These are phyloP conservation scores for Oxyteleia sp. DNA, from an alignment of 2,888 invertebrate genomes.

Conservation along the genomic window DNA sequence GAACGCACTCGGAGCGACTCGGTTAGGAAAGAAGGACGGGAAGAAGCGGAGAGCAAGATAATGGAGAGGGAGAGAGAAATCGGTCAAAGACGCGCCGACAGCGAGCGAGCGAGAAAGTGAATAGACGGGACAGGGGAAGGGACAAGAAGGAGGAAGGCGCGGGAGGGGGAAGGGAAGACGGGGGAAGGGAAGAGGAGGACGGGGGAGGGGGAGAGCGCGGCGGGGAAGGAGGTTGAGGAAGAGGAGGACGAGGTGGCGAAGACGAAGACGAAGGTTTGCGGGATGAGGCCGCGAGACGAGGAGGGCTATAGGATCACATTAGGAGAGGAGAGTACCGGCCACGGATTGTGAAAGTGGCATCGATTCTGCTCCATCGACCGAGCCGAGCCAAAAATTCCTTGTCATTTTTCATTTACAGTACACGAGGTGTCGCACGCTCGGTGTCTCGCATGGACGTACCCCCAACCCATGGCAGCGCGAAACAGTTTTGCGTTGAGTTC, in stretches of 20 bases:
- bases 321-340: constrained; percentile 5
- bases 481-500: neutral
- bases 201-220: constrained; percentile 11
- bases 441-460: neutral
- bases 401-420: constrained; percentile 37
- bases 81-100: constrained; percentile 40
- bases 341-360: constrained; percentile 44
- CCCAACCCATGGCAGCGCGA: neutral
- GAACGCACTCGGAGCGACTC: constrained; percentile 47
- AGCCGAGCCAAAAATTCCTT: constrained; percentile 31
- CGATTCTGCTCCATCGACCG: constrained; percentile 25
- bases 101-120: constrained; percentile 33
- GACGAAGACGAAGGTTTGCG: constrained; percentile 2
- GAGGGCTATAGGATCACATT: constrained; percentile 1
- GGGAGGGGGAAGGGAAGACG: constrained; percentile 4
- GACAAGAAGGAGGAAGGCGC: constrained; percentile 15
- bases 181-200: neutral
- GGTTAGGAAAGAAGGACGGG: constrained; percentile 31
- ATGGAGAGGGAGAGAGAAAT: constrained; percentile 24
- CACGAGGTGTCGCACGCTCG: constrained; percentile 2
- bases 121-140: neutral
- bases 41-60: neutral
- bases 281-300: constrained; percentile 11
- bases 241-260: constrained; percentile 6
- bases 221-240: constrained; percentile 17